Conservation (phyloP, 1,140 invertebrate genomes). For the Tribolium castaneum region DNA sequence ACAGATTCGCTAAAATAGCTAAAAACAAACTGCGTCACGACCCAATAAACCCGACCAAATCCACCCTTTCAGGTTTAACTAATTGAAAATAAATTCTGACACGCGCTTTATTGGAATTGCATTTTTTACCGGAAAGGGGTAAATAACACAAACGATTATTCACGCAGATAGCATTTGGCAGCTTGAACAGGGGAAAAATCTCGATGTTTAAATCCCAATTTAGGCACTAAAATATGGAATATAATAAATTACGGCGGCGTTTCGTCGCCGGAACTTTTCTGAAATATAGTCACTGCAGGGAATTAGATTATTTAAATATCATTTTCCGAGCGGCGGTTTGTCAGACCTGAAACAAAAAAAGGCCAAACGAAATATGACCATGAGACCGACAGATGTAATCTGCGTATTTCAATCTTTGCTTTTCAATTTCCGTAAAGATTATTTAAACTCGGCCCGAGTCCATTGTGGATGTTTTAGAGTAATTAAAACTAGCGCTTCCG, state of each 20-base stretch:
- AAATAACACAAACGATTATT: constrained; percentile 9
- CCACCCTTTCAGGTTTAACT: constrained; percentile 18
- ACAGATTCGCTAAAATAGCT: not conserved
- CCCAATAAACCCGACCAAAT: constrained; percentile 8
- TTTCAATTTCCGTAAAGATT: not conserved
- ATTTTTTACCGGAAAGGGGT: constrained; percentile 2
- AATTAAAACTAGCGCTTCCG: not conserved
- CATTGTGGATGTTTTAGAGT: not conserved
- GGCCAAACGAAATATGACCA: not conserved
- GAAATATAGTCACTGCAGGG: not conserved
- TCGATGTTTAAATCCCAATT: not conserved
- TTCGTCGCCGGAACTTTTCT: not conserved
- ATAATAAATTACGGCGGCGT: constrained; percentile 17
- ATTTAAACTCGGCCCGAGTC: not conserved
- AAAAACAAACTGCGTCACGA: constrained; percentile 12
- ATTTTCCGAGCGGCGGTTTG: constrained; percentile 7
- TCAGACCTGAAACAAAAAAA: not conserved
- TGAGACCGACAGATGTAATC: not conserved
- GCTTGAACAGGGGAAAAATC: not conserved
- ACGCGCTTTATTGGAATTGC: constrained; percentile 14
- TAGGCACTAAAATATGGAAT: constrained; percentile 13
- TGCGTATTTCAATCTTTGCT: not conserved
- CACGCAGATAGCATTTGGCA: not conserved
- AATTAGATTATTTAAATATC: constrained; percentile 17
- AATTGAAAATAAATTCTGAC: constrained; percentile 21